Evolutionary conservation across 2,888 invertebrate species (phyloP).

Genomic region (Pyrrhia umbra): DNA sequence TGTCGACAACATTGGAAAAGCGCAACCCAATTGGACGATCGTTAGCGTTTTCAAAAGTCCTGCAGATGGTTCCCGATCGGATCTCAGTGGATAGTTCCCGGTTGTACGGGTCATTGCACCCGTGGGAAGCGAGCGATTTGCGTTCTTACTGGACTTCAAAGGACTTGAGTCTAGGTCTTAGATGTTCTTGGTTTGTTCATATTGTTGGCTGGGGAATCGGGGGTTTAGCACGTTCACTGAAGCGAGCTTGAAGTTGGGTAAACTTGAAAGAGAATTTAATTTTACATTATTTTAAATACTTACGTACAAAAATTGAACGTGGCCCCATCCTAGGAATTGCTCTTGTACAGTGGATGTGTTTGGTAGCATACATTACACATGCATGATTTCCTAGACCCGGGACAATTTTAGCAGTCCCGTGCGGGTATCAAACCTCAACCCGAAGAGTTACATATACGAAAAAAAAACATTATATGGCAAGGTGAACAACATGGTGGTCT

Average conservation of each 20-base stretch:
- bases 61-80: slow-evolving; percentile 76
- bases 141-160: slow-evolving; percentile 53
- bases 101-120: slow-evolving; percentile 74
- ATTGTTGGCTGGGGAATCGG: slow-evolving; percentile 47
- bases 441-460: too few species aligned
- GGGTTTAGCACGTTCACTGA: slow-evolving; percentile 24
- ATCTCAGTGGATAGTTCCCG: slow-evolving; percentile 66
- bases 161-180: slow-evolving; percentile 27
- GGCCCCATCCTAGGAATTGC: too few species aligned
- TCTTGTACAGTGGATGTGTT: too few species aligned
- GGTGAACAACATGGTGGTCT: background rate
- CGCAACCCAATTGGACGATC: slow-evolving; percentile 73
- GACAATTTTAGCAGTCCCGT: too few species aligned
- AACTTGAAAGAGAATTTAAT: slow-evolving; percentile 7
- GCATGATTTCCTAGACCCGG: too few species aligned
- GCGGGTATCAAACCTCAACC: too few species aligned
- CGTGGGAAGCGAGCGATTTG: slow-evolving; percentile 77
- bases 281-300: background rate
- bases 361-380: too few species aligned
- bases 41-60: slow-evolving; percentile 85
- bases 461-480: too few species aligned
- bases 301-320: too few species aligned
- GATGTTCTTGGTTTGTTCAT: slow-evolving; percentile 27
- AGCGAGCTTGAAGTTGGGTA: slow-evolving; percentile 4
- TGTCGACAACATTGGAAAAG: slow-evolving; percentile 64